Evolutionary conservation across 2,113 vertebrate genomes (phyloP), one percentile per base, ranked within the genome.

Genomic region (Rostratula benghalensis): DNA sequence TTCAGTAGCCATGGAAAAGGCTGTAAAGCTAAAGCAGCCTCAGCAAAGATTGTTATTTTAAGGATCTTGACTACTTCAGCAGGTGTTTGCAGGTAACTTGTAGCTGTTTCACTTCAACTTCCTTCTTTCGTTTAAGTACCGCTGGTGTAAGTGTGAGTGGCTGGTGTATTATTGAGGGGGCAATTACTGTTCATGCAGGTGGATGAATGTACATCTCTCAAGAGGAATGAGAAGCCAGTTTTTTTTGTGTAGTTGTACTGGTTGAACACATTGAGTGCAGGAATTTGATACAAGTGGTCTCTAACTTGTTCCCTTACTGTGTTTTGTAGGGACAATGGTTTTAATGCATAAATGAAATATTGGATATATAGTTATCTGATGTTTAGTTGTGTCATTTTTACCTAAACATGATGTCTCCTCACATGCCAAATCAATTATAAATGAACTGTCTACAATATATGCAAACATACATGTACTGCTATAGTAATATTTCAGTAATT

Each of bases 131-230:
- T 57, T 8, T 51, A 48, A 46, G 13, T 15, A 46, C 4, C 9
- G 37, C 2, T 35, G 10, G 9, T 3, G 1, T 31, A 35, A 81
- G 5, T 1, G 5, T 51, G 75, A 60, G 28, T 24, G 41, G 35
- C 24, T 11, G 24, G 10, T 23, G 25, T 63, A 11, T 10, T n/a
- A 4, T 8, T 53, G 7, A 19, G 37, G 15, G 12, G 9, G 4
- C 1, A 41, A 3, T 39, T 39, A 6, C 41, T 56, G 22, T 33
- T 65, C 6, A 4, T 1, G 0, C 2, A 10, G 11, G 2, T 30
- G 35, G 5, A 0, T 23, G 25, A 41, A 13, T 24, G 11, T 12
- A 4, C 0, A 0, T 9, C 78, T 46, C 25, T 45, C 27, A 51
- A 51, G 37, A 73, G 37, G 33, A 30, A 31, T 11, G 16, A 56